Base-by-base conservation (phyloP, 2,113 vertebrate species). In the Microcebus lehilahytsara region DNA sequence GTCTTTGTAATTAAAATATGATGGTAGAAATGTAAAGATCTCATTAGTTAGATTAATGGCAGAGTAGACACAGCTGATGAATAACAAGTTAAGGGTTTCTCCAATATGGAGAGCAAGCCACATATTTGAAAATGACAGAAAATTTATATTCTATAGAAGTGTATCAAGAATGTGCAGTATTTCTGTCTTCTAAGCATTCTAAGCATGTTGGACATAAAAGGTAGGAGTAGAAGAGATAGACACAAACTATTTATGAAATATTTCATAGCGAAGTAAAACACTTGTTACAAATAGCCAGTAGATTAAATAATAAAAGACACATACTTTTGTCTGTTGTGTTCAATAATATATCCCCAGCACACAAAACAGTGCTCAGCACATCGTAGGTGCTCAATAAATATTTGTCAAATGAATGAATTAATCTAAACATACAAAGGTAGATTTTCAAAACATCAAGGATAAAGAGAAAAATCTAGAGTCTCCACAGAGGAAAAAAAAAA, bases 11-110 rank as follows among this genome's bases (percentile, higher is more conserved):
- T 89, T 89, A 89, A 92, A 89, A 75, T 69, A 37, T 49, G 23
- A 51, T 71, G 22, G 42, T 53, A 62, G 40, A 85, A 85, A 89
- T 89, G 37, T 56, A 16, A 95, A 56, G 23, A 75, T 72, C 46
- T 85, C 60, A 86, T 85, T 83, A 84, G 23, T 87, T 93, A 85
- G 49, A 34, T 91, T 91, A 85, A 58, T 64, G 30, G 56, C 37
- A 92, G 58, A 85, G 67, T 91, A 93, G 87, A 69, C 40, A 91
- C 17, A 94, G 37, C 42, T 67, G 19, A 84, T 69, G n/a, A 85
- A 16, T 62, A 80, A 30, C 19, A 77, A 80, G 56, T 51, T 56
- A 60, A 49, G 42, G 42, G 3, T 72, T 37, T 75, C 22, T 67
- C 85, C 23, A 34, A 34, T 58, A 10, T 60, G 5, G 16, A 75